These are phyloP conservation scores for Nannobrachium achirus DNA, from an alignment of 2,113 vertebrate species.

Conservation along the genomic window DNA sequence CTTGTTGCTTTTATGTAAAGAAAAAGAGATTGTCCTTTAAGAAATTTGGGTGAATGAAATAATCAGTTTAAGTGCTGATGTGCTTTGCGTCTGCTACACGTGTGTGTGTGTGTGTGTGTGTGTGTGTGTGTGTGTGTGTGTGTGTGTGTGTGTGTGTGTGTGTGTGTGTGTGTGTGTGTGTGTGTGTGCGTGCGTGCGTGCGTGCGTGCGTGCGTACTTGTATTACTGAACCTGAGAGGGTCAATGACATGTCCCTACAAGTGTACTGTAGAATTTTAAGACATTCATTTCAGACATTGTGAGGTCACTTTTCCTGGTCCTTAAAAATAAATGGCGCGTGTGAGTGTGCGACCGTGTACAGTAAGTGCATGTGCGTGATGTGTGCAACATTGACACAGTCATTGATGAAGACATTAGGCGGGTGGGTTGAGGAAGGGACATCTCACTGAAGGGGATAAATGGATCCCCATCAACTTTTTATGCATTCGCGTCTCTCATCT, in stretches of 20 bases:
- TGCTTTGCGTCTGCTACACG: neutral
- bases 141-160: neutral
- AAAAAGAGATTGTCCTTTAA: neutral
- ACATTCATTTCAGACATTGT: too few species aligned
- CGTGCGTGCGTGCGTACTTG: neutral
- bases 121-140: neutral
- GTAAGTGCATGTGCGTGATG: too few species aligned
- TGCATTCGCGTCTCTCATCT: constrained; percentile 19
- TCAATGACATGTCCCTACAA: too few species aligned
- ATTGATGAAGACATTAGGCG: constrained; percentile 31
- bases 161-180: neutral
- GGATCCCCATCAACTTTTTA: constrained; percentile 30
- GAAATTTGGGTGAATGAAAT: constrained; percentile 17
- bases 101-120: neutral
- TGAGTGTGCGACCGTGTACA: too few species aligned
- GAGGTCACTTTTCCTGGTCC: too few species aligned
- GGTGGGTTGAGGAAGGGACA: constrained; percentile 29
- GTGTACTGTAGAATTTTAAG: too few species aligned
- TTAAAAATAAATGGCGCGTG: too few species aligned
- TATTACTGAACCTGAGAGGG: too few species aligned
- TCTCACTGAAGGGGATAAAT: constrained; percentile 47
- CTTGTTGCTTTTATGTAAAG: neutral
- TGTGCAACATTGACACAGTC: too few species aligned
- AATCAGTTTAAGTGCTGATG: neutral
- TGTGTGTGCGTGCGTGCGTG: too few species aligned